Percentiles rank a stretch among this genome's conserved stretches.
Evolutionary conservation across 2,113 vertebrate genomes (phyloP).

Genomic region (Alligator mississippiensis): DNA sequence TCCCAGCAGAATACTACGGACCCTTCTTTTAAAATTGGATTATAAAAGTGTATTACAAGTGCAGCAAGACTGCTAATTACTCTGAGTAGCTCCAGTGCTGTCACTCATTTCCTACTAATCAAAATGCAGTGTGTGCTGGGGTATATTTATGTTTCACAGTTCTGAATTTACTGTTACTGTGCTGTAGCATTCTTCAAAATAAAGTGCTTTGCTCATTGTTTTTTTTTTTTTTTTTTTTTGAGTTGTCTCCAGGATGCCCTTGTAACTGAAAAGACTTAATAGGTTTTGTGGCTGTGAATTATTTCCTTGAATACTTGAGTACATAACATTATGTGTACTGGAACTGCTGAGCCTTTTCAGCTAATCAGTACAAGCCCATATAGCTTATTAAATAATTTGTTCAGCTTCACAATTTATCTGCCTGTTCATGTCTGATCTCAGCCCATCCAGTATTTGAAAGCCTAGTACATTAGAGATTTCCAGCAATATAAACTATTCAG

Average conservation of each 20-base stretch:
- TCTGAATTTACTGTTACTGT: constrained; percentile 49
- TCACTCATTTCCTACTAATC: constrained; percentile 68
- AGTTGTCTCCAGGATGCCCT: constrained; percentile 46
- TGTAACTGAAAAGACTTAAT: constrained; percentile 45
- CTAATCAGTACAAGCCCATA: constrained; percentile 41
- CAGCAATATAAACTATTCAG: neutral
- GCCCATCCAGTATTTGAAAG: constrained; percentile 6
- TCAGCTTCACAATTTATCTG: constrained; percentile 39
- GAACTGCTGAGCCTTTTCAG: constrained; percentile 35
- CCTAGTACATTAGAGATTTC: constrained; percentile 1
- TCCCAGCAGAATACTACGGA: constrained; percentile 32
- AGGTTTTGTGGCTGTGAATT: constrained; percentile 56
- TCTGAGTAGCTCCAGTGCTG: constrained; percentile 49
- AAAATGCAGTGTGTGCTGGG: constrained; percentile 38
- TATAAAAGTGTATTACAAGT: constrained; percentile 62
- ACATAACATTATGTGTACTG: constrained; percentile 15
- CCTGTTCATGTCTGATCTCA: constrained; percentile 36
- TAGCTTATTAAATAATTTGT: constrained; percentile 56
- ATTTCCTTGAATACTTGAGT: constrained; percentile 62
- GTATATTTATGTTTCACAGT: constrained; percentile 36
- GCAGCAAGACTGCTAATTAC: constrained; percentile 61
- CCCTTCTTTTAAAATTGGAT: constrained; percentile 51
- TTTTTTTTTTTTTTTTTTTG: constrained; percentile 7
- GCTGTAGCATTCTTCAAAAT: constrained; percentile 25
- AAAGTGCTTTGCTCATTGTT: constrained; percentile 10